Evolutionary conservation across 1,140 invertebrate species (phyloP).

Genomic region (Arion vulgaris): DNA sequence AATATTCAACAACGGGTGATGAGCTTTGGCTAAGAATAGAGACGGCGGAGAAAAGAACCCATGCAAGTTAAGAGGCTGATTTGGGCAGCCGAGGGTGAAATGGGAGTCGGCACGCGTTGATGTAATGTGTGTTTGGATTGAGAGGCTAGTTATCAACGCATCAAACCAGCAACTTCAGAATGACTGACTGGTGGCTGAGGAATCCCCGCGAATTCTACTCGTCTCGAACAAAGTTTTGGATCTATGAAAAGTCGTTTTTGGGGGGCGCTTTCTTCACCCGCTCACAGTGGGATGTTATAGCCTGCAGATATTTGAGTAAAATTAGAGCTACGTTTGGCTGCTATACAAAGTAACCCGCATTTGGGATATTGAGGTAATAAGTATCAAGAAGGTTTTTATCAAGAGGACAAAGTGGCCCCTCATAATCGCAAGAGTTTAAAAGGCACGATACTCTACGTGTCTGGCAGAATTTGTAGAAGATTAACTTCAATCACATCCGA

Average conservation of each 20-base stretch:
- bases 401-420: conserved; percentile 7
- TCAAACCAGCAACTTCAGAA: neutral
- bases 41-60: conserved; percentile 6
- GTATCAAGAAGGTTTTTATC: neutral
- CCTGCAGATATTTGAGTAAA: conserved; percentile 31
- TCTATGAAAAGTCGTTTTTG: neutral
- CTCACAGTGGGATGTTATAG: neutral
- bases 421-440: conserved; percentile 26
- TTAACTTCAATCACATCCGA: conserved; percentile 24
- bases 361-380: neutral
- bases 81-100: conserved; percentile 15
- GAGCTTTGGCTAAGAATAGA: neutral
- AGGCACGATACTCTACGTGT: conserved; percentile 2
- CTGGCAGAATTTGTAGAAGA: neutral
- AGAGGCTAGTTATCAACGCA: conserved; percentile 6
- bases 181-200: neutral
- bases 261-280: neutral
- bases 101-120: conserved; percentile 15
- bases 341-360: conserved; percentile 23
- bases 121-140: conserved; percentile 35
- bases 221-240: neutral
- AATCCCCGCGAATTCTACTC: neutral
- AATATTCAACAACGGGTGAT: neutral
- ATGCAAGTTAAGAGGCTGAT: conserved; percentile 16
- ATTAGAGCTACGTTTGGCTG: neutral